phyloP scores from a whole-genome alignment of 2,888 invertebrate species.

The Trachelus iudaicus region DNA sequence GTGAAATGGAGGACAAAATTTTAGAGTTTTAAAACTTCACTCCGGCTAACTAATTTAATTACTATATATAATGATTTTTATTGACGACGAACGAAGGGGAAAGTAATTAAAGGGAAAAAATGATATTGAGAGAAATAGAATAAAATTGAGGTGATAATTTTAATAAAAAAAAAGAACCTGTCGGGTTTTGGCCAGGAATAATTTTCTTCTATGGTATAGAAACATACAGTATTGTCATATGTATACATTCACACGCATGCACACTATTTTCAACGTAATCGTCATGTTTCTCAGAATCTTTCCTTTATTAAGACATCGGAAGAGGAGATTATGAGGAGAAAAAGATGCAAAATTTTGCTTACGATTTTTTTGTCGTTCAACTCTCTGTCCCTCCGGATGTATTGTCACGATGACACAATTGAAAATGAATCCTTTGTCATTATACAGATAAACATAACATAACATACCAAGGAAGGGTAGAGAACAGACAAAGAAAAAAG shows the following conservation, averaged over 20 bases:
- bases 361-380: background rate
- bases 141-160: slow-evolving; percentile 13
- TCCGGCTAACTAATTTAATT: slow-evolving; percentile 30
- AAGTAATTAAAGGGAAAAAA: slow-evolving; percentile 56
- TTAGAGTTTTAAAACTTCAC: background rate
- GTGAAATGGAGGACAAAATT: slow-evolving; percentile 11
- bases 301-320: background rate
- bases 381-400: background rate
- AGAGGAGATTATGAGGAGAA: background rate
- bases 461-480: background rate
- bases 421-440: background rate
- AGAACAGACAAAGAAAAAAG: slow-evolving; percentile 6
- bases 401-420: background rate
- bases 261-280: background rate
- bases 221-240: background rate
- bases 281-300: background rate
- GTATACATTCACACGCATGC: background rate
- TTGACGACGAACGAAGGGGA: slow-evolving; percentile 54
- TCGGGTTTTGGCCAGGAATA: background rate
- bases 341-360: background rate
- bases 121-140: slow-evolving; percentile 37
- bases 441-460: background rate
- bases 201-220: background rate
- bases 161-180: background rate
- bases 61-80: slow-evolving; percentile 64